Percentiles rank a stretch among this genome's conserved stretches.
These are phyloP conservation scores for Saguinus midas DNA, from an alignment of 2,113 vertebrate genomes.

Conservation along the genomic window DNA sequence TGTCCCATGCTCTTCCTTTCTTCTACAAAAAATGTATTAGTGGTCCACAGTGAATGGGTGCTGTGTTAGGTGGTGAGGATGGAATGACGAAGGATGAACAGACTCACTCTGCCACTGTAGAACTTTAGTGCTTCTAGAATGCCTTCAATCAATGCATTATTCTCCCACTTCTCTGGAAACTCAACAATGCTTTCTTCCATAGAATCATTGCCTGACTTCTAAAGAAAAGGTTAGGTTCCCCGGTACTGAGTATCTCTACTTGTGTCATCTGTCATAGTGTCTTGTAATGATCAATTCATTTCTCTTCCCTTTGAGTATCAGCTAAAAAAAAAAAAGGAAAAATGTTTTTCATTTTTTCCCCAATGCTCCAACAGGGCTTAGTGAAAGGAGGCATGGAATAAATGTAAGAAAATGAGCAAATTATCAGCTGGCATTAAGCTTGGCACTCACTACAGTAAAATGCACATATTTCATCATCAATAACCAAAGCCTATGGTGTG, in stretches of 20 bases:
- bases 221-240: not conserved
- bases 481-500: not conserved
- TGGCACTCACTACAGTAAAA: not conserved
- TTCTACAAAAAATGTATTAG: not conserved
- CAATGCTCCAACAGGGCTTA: not conserved
- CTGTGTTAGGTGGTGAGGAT: not conserved
- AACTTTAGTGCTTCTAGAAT: not conserved
- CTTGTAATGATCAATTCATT: not conserved
- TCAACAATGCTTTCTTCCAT: not conserved
- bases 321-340: not conserved
- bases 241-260: not conserved
- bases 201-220: not conserved
- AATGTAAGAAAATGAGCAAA: not conserved
- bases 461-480: not conserved
- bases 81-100: not conserved
- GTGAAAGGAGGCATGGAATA: not conserved
- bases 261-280: not conserved
- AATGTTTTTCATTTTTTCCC: not conserved
- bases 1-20: not conserved
- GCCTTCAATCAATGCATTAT: not conserved
- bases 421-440: not conserved
- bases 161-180: not conserved
- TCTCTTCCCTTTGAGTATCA: not conserved
- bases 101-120: not conserved
- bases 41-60: not conserved